Conservation (phyloP, 2,113 vertebrate genomes). For the Ellobius talpinus region DNA sequence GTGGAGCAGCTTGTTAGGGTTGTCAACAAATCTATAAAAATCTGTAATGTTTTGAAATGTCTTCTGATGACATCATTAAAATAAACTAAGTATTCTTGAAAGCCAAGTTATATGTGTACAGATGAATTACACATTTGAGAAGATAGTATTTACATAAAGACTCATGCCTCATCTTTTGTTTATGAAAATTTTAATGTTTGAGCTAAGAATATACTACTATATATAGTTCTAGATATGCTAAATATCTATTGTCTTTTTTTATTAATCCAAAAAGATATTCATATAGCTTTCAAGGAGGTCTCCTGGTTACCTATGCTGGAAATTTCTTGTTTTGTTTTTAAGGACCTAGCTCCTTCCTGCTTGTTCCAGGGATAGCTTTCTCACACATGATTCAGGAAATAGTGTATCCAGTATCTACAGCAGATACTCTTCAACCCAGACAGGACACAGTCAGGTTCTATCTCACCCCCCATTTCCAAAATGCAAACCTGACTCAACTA, state of each 20-base stretch:
- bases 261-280: neutral
- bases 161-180: neutral
- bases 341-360: neutral
- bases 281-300: neutral
- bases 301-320: neutral
- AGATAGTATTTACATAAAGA: conserved; percentile 6
- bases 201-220: neutral
- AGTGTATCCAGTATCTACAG: neutral
- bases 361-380: neutral
- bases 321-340: neutral
- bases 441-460: neutral
- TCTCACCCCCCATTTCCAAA: neutral
- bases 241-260: neutral
- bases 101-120: neutral
- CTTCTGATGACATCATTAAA: neutral
- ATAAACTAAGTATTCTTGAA: conserved; percentile 20
- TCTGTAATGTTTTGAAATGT: neutral
- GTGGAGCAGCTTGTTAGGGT: neutral
- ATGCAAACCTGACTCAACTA: neutral
- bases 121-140: neutral
- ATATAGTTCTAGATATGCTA: neutral
- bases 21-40: neutral
- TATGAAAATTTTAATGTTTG: neutral
- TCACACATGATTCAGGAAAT: neutral
- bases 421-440: neutral